phyloP scores from a whole-genome alignment of 2,888 invertebrate species.

The Apamea monoglypha region DNA sequence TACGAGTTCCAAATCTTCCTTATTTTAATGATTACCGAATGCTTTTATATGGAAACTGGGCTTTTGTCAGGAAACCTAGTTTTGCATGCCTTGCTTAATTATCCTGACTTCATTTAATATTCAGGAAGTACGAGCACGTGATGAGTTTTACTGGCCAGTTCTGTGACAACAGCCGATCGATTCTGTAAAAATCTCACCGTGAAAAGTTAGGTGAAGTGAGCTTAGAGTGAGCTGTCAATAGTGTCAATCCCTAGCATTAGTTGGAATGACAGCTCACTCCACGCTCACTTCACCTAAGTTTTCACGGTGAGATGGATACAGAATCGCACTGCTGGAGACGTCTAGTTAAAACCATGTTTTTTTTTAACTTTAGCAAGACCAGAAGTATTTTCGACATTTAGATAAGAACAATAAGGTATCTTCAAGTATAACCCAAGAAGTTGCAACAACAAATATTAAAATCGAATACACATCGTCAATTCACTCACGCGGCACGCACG shows the following conservation, averaged over 20 bases:
- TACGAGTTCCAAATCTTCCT: constrained; percentile 4
- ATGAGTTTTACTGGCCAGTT: neutral
- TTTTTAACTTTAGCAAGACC: neutral
- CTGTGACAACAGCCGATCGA: neutral
- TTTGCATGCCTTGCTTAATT: neutral
- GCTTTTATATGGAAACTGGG: neutral
- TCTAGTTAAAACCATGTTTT: neutral
- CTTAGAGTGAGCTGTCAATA: too few species aligned
- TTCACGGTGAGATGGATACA: too few species aligned
- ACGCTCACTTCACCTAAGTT: too few species aligned
- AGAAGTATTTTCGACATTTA: neutral
- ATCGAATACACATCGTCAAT: neutral
- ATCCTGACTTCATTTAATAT: constrained; percentile 1
- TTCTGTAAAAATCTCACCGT: too few species aligned
- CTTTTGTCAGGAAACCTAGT: neutral
- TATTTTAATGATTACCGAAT: constrained; percentile 21
- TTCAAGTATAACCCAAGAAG: neutral
- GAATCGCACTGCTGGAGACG: too few species aligned
- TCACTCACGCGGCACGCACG: neutral
- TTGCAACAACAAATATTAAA: neutral
- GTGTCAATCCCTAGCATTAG: too few species aligned
- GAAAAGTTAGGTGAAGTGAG: too few species aligned
- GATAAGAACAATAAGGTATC: neutral
- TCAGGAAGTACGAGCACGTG: neutral
- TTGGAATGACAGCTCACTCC: too few species aligned